Percentiles rank a stretch among this genome's conserved stretches.
phyloP scores from a whole-genome alignment of 1,140 invertebrate genomes.

The Charaxes varanes region DNA sequence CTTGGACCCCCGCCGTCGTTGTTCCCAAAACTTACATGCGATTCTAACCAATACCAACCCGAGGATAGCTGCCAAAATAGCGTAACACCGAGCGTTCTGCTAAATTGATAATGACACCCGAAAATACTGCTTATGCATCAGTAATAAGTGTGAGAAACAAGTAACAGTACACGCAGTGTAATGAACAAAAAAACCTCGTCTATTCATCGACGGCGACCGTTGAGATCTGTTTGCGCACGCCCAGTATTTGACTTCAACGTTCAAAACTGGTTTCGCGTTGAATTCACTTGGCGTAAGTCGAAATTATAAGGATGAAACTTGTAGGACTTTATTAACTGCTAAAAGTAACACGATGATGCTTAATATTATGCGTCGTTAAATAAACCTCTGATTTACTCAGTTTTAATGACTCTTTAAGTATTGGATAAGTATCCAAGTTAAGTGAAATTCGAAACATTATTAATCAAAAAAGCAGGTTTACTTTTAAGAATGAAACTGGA shows the following conservation, averaged over 20 bases:
- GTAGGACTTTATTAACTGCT: not conserved
- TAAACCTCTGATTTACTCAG: no score
- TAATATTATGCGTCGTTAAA: no score
- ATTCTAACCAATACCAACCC: constrained; percentile 12
- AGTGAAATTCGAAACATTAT: no score
- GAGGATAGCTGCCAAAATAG: constrained; percentile 5
- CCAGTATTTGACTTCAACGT: constrained; percentile 7
- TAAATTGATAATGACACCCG: constrained; percentile 1
- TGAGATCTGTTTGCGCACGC: constrained; percentile 4
- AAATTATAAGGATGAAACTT: constrained; percentile 10
- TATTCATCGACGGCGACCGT: constrained; percentile 11
- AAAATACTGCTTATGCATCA: not conserved
- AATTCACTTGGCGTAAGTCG: constrained; percentile 4
- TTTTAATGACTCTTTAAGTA: no score
- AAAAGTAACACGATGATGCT: no score
- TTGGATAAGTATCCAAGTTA: no score
- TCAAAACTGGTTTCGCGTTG: constrained; percentile 6
- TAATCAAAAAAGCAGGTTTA: no score
- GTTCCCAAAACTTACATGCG: constrained; percentile 1
- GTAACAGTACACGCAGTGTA: not conserved
- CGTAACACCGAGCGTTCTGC: not conserved
- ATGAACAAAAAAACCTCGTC: constrained; percentile 11
- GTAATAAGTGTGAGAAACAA: constrained; percentile 7
- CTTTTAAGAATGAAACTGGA: no score
- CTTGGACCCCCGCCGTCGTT: constrained; percentile 16